phyloP scores from a whole-genome alignment of 2,888 invertebrate species.

The Parnassius apollo region DNA sequence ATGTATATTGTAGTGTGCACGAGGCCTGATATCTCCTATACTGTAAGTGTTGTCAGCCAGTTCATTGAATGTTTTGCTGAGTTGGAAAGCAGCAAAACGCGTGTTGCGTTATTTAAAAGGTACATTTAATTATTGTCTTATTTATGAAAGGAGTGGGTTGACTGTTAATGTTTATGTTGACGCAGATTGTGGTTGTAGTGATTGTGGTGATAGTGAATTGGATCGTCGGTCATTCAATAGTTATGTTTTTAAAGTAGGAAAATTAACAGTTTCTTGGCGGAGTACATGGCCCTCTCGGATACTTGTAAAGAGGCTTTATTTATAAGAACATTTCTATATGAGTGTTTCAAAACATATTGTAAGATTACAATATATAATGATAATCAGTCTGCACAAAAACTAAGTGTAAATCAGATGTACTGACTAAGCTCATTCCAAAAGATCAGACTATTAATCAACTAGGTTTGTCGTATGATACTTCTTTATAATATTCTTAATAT shows the following conservation, averaged over 20 bases:
- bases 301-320: not conserved
- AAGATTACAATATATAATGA: not conserved
- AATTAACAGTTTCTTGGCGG: not conserved
- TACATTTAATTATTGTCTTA: too few species aligned
- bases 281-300: not conserved
- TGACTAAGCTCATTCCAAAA: too few species aligned
- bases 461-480: too few species aligned
- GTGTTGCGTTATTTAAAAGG: too few species aligned
- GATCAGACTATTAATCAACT: too few species aligned
- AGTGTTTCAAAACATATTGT: not conserved
- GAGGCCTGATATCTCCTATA: too few species aligned
- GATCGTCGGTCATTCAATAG: not conserved
- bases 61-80: too few species aligned
- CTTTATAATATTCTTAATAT: too few species aligned
- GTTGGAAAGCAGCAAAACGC: too few species aligned
- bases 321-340: not conserved
- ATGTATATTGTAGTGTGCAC: too few species aligned
- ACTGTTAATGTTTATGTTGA: not conserved
- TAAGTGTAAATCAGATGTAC: not conserved
- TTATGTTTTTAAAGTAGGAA: not conserved
- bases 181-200: not conserved
- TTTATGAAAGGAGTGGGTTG: too few species aligned
- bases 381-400: not conserved
- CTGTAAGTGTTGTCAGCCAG: too few species aligned
- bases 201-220: not conserved